phyloP scores from a whole-genome alignment of 1,140 invertebrate species.

The Trichoplusia ni region DNA sequence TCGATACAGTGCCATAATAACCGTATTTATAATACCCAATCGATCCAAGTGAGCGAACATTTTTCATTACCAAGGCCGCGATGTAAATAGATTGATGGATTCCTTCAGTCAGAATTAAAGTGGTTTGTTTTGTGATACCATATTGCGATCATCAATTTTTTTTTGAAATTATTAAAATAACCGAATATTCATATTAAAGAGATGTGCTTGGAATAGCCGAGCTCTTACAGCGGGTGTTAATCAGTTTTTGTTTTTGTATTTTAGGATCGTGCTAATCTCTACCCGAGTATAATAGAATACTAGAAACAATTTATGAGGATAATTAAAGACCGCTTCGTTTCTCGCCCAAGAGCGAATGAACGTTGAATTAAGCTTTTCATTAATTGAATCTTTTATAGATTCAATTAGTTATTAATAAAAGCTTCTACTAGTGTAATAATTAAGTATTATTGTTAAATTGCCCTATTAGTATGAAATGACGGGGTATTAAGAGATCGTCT shows the following conservation, averaged over 20 bases:
- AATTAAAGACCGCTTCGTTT: background rate
- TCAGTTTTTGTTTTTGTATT: background rate
- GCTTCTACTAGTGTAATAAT: too few relatives aligned
- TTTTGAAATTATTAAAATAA: conserved; percentile 1
- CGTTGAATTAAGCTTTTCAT: too few relatives aligned
- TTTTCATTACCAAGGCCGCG: conserved; percentile 38
- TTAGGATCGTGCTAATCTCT: conserved; percentile 14
- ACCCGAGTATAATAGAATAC: background rate
- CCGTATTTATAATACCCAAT: conserved; percentile 33
- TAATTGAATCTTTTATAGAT: too few relatives aligned
- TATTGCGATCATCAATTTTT: conserved; percentile 26
- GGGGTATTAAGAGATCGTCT: too few relatives aligned
- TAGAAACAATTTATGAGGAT: too few relatives aligned
- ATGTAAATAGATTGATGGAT: conserved; percentile 27
- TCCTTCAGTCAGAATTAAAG: conserved; percentile 16
- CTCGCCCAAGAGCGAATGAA: background rate
- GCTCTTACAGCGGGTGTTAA: background rate
- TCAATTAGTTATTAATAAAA: too few relatives aligned
- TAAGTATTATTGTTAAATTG: too few relatives aligned
- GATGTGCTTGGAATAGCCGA: background rate
- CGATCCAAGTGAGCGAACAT: conserved; percentile 31
- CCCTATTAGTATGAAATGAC: too few relatives aligned
- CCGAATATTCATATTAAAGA: background rate
- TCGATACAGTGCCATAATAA: conserved; percentile 36
- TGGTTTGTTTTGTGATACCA: conserved; percentile 11